Evolutionary conservation across 2,888 invertebrate genomes (phyloP).

Genomic region (Mythimna albipuncta): DNA sequence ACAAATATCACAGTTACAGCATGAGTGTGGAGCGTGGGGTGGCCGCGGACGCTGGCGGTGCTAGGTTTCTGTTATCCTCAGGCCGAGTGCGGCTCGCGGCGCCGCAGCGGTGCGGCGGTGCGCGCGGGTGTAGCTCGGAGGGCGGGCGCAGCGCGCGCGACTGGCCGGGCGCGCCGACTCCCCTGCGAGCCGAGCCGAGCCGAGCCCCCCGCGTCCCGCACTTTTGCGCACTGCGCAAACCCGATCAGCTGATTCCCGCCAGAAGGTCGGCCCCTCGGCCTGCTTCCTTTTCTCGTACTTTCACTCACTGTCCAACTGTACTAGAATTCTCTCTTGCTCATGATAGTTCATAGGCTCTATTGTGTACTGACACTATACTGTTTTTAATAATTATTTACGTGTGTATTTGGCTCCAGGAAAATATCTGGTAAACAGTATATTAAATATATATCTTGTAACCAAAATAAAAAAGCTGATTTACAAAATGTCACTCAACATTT

Average conservation of each 20-base stretch:
- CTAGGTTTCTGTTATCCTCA: slow-evolving; percentile 70
- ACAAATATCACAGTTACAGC: slow-evolving; percentile 79
- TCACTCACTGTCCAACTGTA: slow-evolving; percentile 66
- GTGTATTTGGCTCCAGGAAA: too few species aligned
- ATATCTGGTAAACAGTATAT: too few species aligned
- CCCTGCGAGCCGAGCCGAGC: slow-evolving; percentile 68
- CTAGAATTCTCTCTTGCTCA: slow-evolving; percentile 33
- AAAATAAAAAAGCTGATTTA: not conserved
- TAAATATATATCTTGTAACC: not conserved
- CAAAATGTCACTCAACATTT: not conserved
- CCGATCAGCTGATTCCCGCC: slow-evolving; percentile 90
- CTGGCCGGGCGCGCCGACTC: slow-evolving; percentile 81
- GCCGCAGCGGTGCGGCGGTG: slow-evolving; percentile 62
- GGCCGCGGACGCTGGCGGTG: slow-evolving; percentile 53
- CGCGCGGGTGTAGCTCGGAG: slow-evolving; percentile 61
- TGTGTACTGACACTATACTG: not conserved
- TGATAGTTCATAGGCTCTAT: slow-evolving; percentile 23
- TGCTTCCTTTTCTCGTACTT: slow-evolving; percentile 75
- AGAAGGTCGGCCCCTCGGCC: slow-evolving; percentile 82
- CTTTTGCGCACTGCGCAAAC: slow-evolving; percentile 90
- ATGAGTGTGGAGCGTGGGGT: slow-evolving; percentile 63
- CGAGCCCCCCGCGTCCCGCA: slow-evolving; percentile 72
- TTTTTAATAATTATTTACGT: not conserved
- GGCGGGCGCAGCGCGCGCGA: slow-evolving; percentile 74
- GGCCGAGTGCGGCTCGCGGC: slow-evolving; percentile 65